A percentile compares a stretch with the other conserved stretches of the same genome.
These are phyloP conservation scores for Gortyna flavago DNA, from an alignment of 2,888 invertebrate genomes.

Conservation along the genomic window DNA sequence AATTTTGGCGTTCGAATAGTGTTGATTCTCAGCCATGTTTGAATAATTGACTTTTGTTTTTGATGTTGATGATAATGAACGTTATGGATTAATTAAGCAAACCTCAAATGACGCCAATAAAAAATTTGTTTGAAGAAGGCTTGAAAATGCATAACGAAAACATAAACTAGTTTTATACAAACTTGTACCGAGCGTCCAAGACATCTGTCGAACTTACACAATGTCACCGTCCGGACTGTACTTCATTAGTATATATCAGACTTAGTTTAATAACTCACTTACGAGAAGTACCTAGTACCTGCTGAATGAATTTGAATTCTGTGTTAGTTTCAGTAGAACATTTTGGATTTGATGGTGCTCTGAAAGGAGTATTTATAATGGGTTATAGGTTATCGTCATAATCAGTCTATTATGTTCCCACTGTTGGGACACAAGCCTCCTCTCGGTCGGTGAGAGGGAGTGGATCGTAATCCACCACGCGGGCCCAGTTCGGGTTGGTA, in stretches of 20 bases:
- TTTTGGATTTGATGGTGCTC: neutral
- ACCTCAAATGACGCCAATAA: neutral
- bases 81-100: neutral
- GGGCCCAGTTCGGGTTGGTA: too few relatives aligned
- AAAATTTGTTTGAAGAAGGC: neutral
- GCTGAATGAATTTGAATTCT: constrained; percentile 30
- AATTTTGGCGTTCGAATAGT: neutral
- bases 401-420: too few relatives aligned
- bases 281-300: constrained; percentile 23
- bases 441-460: too few relatives aligned
- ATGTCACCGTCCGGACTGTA: constrained; percentile 60
- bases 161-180: constrained; percentile 42
- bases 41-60: too few relatives aligned
- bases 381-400: too few relatives aligned
- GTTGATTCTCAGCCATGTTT: neutral
- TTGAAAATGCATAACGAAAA: neutral
- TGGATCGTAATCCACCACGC: too few relatives aligned
- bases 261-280: constrained; percentile 62
- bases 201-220: constrained; percentile 78
- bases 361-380: too few relatives aligned
- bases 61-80: neutral
- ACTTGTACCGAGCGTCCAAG: constrained; percentile 70
- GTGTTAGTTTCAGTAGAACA: constrained; percentile 15
- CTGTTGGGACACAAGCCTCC: too few relatives aligned
- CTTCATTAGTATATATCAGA: constrained; percentile 62